Percentiles rank a stretch among this genome's conserved stretches.
These are phyloP conservation scores for Ypsolopha scabrella DNA, from an alignment of 2,888 invertebrate species.

Conservation along the genomic window DNA sequence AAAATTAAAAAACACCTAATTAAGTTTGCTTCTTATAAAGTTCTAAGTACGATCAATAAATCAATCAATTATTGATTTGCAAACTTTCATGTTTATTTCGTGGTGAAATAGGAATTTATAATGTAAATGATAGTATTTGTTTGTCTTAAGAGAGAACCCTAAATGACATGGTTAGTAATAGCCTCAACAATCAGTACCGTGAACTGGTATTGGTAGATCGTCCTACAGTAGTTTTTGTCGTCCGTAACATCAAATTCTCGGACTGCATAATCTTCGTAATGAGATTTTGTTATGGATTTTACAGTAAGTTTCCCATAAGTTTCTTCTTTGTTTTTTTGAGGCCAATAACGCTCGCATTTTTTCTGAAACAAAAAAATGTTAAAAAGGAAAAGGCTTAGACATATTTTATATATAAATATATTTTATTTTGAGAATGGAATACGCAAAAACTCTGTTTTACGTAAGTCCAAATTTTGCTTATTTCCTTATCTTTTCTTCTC, in stretches of 20 bases:
- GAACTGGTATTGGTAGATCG: constrained; percentile 54
- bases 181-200: constrained; percentile 25
- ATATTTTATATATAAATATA: too few relatives aligned
- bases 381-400: not conserved
- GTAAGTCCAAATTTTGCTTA: too few relatives aligned
- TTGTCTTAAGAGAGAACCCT: too few relatives aligned
- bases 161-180: not conserved
- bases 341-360: constrained; percentile 98
- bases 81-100: too few relatives aligned
- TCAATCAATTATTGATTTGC: too few relatives aligned
- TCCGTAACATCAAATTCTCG: constrained; percentile 77
- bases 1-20: too few relatives aligned
- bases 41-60: too few relatives aligned
- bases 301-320: constrained; percentile 81
- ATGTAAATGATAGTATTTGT: too few relatives aligned
- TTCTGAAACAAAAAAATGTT: constrained; percentile 21
- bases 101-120: not conserved
- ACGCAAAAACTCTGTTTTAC: too few relatives aligned
- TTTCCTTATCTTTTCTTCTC: too few relatives aligned
- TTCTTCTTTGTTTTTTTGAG: constrained; percentile 78
- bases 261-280: constrained; percentile 86
- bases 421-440: too few relatives aligned
- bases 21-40: too few relatives aligned
- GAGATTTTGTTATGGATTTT: constrained; percentile 79
- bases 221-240: constrained; percentile 24